A percentile compares a stretch with the other conserved stretches of the same genome.
phyloP scores from a whole-genome alignment of 2,888 invertebrate species.

The Tethea ocularis region DNA sequence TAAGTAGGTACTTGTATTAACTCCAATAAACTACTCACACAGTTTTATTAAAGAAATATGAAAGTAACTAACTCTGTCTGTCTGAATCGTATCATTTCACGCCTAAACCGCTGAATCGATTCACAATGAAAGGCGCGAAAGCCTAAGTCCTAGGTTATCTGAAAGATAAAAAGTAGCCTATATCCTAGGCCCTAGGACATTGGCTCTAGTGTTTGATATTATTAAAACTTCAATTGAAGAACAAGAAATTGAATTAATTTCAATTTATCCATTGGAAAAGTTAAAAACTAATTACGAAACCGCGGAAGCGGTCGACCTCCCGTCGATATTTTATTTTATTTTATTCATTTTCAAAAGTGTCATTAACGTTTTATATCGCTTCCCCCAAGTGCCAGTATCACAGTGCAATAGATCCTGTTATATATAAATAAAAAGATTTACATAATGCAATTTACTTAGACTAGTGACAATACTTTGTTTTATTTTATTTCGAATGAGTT shows the following conservation, averaged over 20 bases:
- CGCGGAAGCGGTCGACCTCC: constrained; percentile 4
- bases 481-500: constrained; percentile 47
- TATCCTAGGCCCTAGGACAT: too few relatives aligned
- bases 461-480: constrained; percentile 42
- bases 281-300: constrained; percentile 8
- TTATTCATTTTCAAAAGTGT: constrained; percentile 8
- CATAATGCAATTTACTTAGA: constrained; percentile 35
- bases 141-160: too few relatives aligned
- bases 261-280: constrained; percentile 1
- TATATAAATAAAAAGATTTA: constrained; percentile 2
- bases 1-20: not conserved
- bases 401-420: constrained; percentile 1
- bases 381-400: not conserved
- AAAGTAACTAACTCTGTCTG: too few relatives aligned
- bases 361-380: constrained; percentile 1
- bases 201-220: too few relatives aligned
- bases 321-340: constrained; percentile 3
- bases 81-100: too few relatives aligned
- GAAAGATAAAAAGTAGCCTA: too few relatives aligned
- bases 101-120: too few relatives aligned
- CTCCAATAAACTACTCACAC: not conserved
- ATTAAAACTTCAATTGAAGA: too few relatives aligned
- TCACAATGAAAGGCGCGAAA: too few relatives aligned
- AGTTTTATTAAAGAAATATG: too few relatives aligned
- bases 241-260: not conserved